Conservation (phyloP, 2,113 vertebrate species). For the Tychaedon coryphoeus region DNA sequence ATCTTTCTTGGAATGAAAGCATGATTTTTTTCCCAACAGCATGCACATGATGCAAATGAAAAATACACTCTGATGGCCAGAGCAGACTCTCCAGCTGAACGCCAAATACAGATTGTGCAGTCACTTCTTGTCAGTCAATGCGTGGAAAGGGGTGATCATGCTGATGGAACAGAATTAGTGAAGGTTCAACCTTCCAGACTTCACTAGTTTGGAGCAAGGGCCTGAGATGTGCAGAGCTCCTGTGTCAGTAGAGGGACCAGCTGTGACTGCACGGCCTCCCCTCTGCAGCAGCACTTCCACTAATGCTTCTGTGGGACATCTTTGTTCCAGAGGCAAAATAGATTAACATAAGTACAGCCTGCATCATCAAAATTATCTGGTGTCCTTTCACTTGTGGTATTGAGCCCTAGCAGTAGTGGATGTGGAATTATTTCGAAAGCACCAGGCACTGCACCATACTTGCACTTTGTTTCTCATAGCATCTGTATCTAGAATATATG, state of each 20-base stretch:
- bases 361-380: background rate
- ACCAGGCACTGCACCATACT: background rate
- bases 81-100: background rate
- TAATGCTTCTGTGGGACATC: background rate
- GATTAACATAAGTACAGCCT: background rate
- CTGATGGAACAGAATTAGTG: background rate
- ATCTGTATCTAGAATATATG: background rate
- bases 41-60: background rate
- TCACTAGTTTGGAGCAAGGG: background rate
- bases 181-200: background rate
- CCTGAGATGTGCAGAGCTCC: background rate
- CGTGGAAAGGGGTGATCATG: rapidly evolving
- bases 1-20: background rate
- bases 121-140: background rate
- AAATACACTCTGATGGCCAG: background rate
- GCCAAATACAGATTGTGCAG: background rate
- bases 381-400: background rate
- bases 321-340: background rate
- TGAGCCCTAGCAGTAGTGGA: background rate
- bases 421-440: background rate
- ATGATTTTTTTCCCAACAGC: background rate
- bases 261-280: background rate
- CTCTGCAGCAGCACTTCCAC: background rate
- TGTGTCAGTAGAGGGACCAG: rapidly evolving
- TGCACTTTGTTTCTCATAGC: background rate